These are phyloP conservation scores for Leptobrachium leishanense DNA, from an alignment of 2,113 vertebrate species.

Conservation along the genomic window DNA sequence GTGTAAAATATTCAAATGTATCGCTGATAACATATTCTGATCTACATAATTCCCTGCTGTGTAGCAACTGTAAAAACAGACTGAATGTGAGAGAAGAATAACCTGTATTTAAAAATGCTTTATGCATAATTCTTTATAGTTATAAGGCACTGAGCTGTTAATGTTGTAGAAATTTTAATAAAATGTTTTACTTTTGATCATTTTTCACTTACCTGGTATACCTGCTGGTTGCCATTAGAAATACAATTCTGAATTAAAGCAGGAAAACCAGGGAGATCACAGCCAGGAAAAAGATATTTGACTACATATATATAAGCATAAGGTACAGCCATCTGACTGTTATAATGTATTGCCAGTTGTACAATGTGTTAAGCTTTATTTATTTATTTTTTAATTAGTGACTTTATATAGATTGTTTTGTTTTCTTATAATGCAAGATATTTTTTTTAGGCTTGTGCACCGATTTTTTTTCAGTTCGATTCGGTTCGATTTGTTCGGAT, in stretches of 20 bases:
- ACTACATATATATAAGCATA: no score
- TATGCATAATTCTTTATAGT: conserved; percentile 47
- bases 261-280: conserved; percentile 31
- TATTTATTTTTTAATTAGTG: no score
- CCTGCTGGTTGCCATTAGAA: conserved; percentile 44
- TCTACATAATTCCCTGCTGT: conserved; percentile 34
- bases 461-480: no score
- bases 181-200: conserved; percentile 43
- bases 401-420: no score
- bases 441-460: no score
- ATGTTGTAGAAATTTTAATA: conserved; percentile 37
- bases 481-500: no score
- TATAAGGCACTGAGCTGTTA: conserved; percentile 35
- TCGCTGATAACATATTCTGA: conserved; percentile 35
- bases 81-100: conserved; percentile 20
- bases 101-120: conserved; percentile 43
- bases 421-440: no score
- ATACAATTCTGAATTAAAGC: conserved; percentile 30
- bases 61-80: conserved; percentile 29
- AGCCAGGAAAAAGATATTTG: neutral
- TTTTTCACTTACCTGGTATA: conserved; percentile 36
- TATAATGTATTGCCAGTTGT: no score
- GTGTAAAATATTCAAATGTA: conserved; percentile 18
- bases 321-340: no score
- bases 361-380: no score